phyloP scores from a whole-genome alignment of 2,888 invertebrate genomes.

The Apocheima hispidaria region DNA sequence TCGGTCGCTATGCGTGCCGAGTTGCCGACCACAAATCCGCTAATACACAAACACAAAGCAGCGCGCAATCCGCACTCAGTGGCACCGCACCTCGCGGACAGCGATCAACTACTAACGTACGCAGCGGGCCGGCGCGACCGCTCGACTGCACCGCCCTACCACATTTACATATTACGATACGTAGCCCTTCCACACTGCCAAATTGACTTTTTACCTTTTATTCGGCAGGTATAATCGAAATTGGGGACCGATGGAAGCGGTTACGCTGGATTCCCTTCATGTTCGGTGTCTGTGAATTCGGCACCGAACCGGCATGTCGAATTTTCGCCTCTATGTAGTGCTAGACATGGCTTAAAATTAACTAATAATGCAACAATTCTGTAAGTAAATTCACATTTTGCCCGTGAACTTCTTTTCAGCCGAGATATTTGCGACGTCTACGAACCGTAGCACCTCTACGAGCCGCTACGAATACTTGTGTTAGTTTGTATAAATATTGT shows the following conservation, averaged over 20 bases:
- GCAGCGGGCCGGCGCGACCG: slow-evolving; percentile 59
- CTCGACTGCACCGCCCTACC: slow-evolving; percentile 81
- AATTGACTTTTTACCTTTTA: slow-evolving; percentile 86
- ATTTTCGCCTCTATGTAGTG: slow-evolving; percentile 53
- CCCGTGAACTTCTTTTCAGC: slow-evolving; percentile 24
- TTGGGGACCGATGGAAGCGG: slow-evolving; percentile 77
- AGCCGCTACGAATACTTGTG: slow-evolving; percentile 37
- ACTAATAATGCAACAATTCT: slow-evolving; percentile 33
- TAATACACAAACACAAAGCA: slow-evolving; percentile 50
- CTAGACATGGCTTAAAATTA: slow-evolving; percentile 43
- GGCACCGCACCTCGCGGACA: slow-evolving; percentile 52
- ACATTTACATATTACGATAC: slow-evolving; percentile 81
- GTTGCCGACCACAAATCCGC: slow-evolving; percentile 52
- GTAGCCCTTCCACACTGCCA: slow-evolving; percentile 82
- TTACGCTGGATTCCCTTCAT: slow-evolving; percentile 67
- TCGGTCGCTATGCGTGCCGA: slow-evolving; percentile 23
- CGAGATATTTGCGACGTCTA: slow-evolving; percentile 40
- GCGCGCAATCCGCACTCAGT: slow-evolving; percentile 55
- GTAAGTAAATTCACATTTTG: slow-evolving; percentile 35
- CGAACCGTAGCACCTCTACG: slow-evolving; percentile 62
- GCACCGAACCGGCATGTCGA: slow-evolving; percentile 49
- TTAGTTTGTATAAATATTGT: slow-evolving; percentile 29
- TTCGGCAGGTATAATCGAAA: slow-evolving; percentile 82
- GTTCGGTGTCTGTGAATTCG: slow-evolving; percentile 54
- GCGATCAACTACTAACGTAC: slow-evolving; percentile 60